A percentile compares a stretch with the other conserved stretches of the same genome.
phyloP scores from a whole-genome alignment of 2,797 vertebrate species.

The Leptoclinus maculatus region DNA sequence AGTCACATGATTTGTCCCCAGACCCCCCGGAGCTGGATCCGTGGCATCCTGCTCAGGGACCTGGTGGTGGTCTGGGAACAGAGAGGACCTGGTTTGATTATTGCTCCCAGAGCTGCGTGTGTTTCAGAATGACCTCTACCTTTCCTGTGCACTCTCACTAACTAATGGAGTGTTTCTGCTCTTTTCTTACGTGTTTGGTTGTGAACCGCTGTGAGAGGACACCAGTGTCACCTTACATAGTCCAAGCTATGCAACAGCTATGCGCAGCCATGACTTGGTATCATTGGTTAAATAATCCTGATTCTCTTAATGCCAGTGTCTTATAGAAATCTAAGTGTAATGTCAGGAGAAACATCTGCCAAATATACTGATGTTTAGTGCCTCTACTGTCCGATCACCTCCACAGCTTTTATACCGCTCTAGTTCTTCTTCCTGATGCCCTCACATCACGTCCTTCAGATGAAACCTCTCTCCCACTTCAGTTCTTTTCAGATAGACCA shows the following conservation, averaged over 20 bases:
- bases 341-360: constrained; percentile 47
- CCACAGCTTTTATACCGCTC: constrained; percentile 45
- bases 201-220: constrained; percentile 28
- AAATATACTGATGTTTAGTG: constrained; percentile 60
- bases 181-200: neutral
- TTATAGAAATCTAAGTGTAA: constrained; percentile 28
- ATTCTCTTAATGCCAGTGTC: constrained; percentile 32
- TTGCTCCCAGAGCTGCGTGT: neutral
- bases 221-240: constrained; percentile 19
- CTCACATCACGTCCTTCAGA: constrained; percentile 35
- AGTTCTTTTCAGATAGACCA: constrained; percentile 25
- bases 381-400: constrained; percentile 44
- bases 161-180: neutral
- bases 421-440: constrained; percentile 27
- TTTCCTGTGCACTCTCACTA: neutral
- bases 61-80: neutral
- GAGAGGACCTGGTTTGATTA: neutral
- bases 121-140: neutral
- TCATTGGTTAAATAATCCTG: neutral
- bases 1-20: neutral
- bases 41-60: neutral
- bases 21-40: neutral
- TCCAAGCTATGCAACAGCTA: constrained; percentile 50
- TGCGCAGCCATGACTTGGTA: neutral
- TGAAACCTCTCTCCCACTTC: constrained; percentile 22